Evolutionary conservation across 2,888 invertebrate species (phyloP).

Genomic region (Campoplex nolae): DNA sequence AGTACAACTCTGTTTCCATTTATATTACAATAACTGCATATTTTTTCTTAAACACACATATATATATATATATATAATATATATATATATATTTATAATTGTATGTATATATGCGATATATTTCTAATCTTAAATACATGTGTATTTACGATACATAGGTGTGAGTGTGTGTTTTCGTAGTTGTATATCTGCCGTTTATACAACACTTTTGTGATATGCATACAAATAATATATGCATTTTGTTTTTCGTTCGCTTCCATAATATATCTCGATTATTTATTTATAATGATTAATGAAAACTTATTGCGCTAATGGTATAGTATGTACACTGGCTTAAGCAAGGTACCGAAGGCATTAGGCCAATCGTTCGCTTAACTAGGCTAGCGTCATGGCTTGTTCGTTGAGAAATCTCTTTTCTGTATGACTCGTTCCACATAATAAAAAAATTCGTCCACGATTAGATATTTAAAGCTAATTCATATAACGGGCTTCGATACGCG

Average conservation of each 20-base stretch:
- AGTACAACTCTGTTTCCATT: conserved; percentile 70
- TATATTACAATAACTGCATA: conserved; percentile 78
- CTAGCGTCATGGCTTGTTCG: conserved; percentile 77
- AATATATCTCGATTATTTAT: conserved; percentile 62
- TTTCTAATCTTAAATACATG: conserved; percentile 77
- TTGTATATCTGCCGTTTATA: conserved; percentile 65
- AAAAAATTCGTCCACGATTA: conserved; percentile 51
- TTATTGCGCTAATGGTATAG: conserved; percentile 78
- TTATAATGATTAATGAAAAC: conserved; percentile 72
- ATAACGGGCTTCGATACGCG: conserved; percentile 55
- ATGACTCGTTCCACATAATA: conserved; percentile 57
- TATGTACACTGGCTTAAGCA: conserved; percentile 82
- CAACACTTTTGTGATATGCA: conserved; percentile 61
- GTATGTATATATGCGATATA: conserved; percentile 57
- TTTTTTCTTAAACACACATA: conserved; percentile 68
- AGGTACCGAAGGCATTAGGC: conserved; percentile 82
- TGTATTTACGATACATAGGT: conserved; percentile 70
- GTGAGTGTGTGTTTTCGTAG: conserved; percentile 38
- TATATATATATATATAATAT: no score
- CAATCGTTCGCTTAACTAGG: conserved; percentile 79
- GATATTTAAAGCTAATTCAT: conserved; percentile 54
- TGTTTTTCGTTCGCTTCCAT: not conserved
- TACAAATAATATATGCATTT: conserved; percentile 25
- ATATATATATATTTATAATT: no score
- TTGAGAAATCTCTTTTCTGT: conserved; percentile 67